phyloP scores from a whole-genome alignment of 2,888 invertebrate species.

The Polymixis flavicincta region DNA sequence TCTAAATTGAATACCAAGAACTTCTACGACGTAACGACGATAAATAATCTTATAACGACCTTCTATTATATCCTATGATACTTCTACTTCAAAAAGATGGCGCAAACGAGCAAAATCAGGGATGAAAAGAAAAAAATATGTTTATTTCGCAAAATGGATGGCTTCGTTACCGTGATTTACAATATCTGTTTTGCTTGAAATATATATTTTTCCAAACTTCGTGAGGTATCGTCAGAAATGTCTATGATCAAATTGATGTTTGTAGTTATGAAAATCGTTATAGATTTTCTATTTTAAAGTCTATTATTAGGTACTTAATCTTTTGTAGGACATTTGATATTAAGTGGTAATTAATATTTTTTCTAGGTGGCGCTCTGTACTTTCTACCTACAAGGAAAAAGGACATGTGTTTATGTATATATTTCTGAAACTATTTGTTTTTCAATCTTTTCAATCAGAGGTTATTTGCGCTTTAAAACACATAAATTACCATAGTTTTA shows the following conservation, averaged over 20 bases:
- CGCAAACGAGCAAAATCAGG: constrained; percentile 58
- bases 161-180: constrained; percentile 79
- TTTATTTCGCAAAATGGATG: constrained; percentile 70
- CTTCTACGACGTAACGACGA: constrained; percentile 8
- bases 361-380: neutral
- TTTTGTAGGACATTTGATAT: neutral
- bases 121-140: constrained; percentile 67
- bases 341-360: neutral
- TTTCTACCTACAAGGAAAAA: no score
- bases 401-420: no score
- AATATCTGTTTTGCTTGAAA: constrained; percentile 70
- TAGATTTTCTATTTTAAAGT: neutral
- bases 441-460: no score
- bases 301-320: no score
- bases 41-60: constrained; percentile 37
- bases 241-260: constrained; percentile 56
- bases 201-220: constrained; percentile 61
- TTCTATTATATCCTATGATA: constrained; percentile 22
- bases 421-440: no score
- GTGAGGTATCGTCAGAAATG: constrained; percentile 32
- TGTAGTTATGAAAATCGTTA: constrained; percentile 41
- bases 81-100: constrained; percentile 41
- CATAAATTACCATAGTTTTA: no score
- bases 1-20: constrained; percentile 14
- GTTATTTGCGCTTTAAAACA: no score